Percentiles rank a stretch among this genome's conserved stretches.
These are phyloP conservation scores for Philantomba maxwellii DNA, from an alignment of 2,113 vertebrate species.

Conservation along the genomic window DNA sequence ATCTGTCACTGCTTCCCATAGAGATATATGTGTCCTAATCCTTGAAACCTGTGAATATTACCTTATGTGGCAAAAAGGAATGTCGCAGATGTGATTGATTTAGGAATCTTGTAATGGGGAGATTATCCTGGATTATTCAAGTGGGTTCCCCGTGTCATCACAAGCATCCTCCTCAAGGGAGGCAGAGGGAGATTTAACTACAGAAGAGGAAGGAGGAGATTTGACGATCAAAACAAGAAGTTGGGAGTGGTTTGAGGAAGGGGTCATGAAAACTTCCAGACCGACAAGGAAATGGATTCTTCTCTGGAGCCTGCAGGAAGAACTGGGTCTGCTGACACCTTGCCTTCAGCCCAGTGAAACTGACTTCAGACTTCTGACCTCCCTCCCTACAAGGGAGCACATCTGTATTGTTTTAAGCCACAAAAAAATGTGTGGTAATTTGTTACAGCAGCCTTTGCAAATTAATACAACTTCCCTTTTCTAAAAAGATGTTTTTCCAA, in stretches of 20 bases:
- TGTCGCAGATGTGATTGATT: background rate
- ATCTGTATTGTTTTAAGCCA: background rate
- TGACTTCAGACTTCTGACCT: background rate
- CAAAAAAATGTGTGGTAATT: background rate
- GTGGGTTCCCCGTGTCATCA: background rate
- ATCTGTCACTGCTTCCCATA: background rate
- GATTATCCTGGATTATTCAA: background rate
- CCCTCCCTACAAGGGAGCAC: background rate
- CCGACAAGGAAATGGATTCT: background rate
- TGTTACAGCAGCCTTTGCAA: background rate
- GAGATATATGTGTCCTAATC: background rate
- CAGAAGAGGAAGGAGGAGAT: background rate
- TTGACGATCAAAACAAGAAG: background rate
- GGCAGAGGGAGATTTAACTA: background rate
- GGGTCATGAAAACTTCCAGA: background rate
- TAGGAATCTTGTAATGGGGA: background rate
- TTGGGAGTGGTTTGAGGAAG: background rate
- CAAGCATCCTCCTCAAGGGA: background rate
- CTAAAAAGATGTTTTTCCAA: background rate
- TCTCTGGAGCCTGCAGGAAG: background rate
- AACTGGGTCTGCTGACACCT: background rate
- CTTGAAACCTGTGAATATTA: background rate
- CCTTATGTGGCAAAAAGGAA: background rate
- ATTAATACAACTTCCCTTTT: background rate
- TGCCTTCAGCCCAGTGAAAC: background rate